Percentiles rank a stretch among this genome's conserved stretches.
Conservation (phyloP, 2,797 vertebrate species). For the Phrynocephalus guinanensis region DNA sequence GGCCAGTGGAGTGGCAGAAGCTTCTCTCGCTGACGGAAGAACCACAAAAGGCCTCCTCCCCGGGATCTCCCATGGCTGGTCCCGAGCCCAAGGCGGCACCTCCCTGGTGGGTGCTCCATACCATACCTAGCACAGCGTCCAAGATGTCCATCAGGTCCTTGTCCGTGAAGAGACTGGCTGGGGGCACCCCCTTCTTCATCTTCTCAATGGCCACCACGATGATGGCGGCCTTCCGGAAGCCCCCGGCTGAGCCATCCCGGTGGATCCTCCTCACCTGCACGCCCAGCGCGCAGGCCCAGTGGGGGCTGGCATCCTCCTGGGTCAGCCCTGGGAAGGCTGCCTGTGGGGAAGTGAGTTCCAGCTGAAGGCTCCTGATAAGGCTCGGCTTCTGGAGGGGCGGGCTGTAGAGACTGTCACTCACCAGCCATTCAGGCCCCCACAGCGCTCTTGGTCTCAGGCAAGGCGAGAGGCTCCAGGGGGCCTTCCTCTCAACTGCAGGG, state of each 20-base stretch:
- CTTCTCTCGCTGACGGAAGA: not conserved
- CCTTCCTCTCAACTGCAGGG: not conserved
- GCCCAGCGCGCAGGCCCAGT: not conserved
- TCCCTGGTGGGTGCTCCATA: not conserved
- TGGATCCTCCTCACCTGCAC: not conserved
- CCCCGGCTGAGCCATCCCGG: not conserved
- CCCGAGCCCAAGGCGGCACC: too few relatives aligned
- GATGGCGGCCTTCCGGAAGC: constrained; percentile 20
- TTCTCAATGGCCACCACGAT: constrained; percentile 5
- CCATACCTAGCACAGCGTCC: constrained; percentile 4
- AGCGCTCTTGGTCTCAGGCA: too few relatives aligned
- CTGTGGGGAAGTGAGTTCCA: not conserved
- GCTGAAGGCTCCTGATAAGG: not conserved
- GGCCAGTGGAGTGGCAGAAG: not conserved
- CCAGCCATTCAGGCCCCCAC: too few relatives aligned
- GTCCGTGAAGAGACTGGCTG: not conserved
- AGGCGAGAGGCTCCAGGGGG: too few relatives aligned
- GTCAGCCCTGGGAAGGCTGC: not conserved
- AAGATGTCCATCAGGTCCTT: constrained; percentile 28
- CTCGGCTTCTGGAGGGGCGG: too few relatives aligned
- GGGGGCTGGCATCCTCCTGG: too few relatives aligned
- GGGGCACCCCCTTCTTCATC: not conserved
- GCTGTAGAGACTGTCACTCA: not conserved
- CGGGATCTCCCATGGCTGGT: too few relatives aligned
- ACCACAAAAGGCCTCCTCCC: not conserved